phyloP scores from a whole-genome alignment of 2,113 vertebrate species.

The Sardina pilchardus region DNA sequence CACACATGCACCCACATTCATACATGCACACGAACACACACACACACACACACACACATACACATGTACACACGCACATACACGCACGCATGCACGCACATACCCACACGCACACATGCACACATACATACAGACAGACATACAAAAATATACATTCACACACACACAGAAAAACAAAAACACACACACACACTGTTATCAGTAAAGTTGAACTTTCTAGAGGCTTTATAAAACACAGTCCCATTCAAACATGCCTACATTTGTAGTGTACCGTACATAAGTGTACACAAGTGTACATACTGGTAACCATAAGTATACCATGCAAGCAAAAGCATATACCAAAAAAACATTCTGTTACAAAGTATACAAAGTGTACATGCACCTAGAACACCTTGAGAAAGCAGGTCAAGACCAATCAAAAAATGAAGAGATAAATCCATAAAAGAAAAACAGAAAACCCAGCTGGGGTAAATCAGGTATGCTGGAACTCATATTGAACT shows the following conservation, averaged over 20 bases:
- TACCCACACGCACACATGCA: neutral
- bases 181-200: slow-evolving; percentile 23
- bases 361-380: too few relatives aligned
- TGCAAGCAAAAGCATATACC: neutral
- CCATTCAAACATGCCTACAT: neutral
- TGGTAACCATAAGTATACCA: neutral
- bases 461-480: neutral
- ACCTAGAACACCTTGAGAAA: neutral
- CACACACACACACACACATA: slow-evolving; percentile 26
- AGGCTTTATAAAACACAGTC: neutral
- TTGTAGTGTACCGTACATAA: too few relatives aligned
- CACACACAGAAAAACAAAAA: neutral
- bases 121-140: neutral
- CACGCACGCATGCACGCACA: neutral
- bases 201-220: too few relatives aligned
- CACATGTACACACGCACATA: neutral
- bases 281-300: neutral
- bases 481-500: too few relatives aligned
- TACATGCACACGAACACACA: slow-evolving; percentile 35
- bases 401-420: neutral
- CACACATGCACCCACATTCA: slow-evolving; percentile 3
- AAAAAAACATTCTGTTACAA: neutral
- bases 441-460: neutral
- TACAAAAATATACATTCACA: neutral
- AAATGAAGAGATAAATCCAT: neutral